phyloP scores from a whole-genome alignment of 1,140 invertebrate genomes.

The Euura lappo region DNA sequence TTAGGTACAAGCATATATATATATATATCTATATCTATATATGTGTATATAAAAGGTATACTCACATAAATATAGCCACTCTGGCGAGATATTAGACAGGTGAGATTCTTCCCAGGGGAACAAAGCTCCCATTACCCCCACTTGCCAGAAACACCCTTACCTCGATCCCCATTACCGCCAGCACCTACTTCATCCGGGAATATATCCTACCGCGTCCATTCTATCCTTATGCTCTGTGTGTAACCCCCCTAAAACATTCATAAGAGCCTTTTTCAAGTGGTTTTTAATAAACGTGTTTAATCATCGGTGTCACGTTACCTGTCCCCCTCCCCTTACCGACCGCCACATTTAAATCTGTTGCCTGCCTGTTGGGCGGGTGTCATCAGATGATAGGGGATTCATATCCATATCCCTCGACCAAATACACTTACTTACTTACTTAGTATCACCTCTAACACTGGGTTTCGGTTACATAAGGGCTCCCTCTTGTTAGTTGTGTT shows the following conservation, averaged over 20 bases:
- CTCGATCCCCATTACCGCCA: constrained; percentile 31
- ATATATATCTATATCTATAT: constrained; percentile 15
- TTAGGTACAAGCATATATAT: constrained; percentile 24
- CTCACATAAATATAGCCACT: constrained; percentile 44
- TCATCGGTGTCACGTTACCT: constrained; percentile 47
- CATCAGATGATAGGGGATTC: constrained; percentile 1
- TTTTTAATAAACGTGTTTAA: constrained; percentile 57
- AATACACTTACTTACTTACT: background rate
- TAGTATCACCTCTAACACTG: background rate
- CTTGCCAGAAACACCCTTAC: constrained; percentile 37
- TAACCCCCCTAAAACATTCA: constrained; percentile 47
- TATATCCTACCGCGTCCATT: background rate
- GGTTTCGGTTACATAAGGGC: background rate
- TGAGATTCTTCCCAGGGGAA: constrained; percentile 54
- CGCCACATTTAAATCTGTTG: too few relatives aligned
- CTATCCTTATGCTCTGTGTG: background rate
- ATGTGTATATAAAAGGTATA: too few relatives aligned
- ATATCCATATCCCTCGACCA: background rate
- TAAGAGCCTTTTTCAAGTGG: constrained; percentile 48
- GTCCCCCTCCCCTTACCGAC: background rate
- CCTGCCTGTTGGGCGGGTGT: background rate
- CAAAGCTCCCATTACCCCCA: constrained; percentile 52
- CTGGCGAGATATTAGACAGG: constrained; percentile 56
- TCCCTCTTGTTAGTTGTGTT: background rate
- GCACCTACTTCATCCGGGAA: constrained; percentile 15